phyloP scores from a whole-genome alignment of 2,113 vertebrate genomes.

The Pitta sordida region DNA sequence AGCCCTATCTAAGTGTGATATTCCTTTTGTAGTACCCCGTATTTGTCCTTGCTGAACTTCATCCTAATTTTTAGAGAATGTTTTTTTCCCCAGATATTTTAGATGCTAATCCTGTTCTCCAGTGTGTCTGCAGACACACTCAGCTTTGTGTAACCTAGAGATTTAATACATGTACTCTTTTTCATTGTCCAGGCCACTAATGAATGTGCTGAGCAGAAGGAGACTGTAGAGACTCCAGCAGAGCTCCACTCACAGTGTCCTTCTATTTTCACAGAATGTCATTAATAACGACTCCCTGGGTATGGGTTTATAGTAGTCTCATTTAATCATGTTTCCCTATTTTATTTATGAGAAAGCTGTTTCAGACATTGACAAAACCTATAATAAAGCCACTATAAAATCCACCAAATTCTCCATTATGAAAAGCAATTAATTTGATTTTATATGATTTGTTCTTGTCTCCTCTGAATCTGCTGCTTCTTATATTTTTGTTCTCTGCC shows the following conservation, averaged over 20 bases:
- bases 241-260: background rate
- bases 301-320: background rate
- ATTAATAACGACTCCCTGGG: conserved; percentile 21
- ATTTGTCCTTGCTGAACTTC: background rate
- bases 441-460: background rate
- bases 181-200: conserved; percentile 26
- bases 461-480: background rate
- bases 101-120: background rate
- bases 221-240: conserved; percentile 25
- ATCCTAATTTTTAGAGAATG: background rate
- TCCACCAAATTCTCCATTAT: conserved; percentile 1
- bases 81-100: background rate
- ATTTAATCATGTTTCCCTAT: conserved; percentile 24
- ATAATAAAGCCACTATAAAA: conserved; percentile 13
- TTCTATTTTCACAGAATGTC: conserved; percentile 19
- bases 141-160: background rate
- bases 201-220: conserved; percentile 21
- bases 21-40: background rate
- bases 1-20: background rate
- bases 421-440: conserved; percentile 7
- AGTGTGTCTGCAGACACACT: background rate
- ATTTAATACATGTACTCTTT: background rate
- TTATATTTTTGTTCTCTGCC: background rate
- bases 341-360: conserved; percentile 37
- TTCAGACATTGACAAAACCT: conserved; percentile 1